Conservation (phyloP, 2,113 vertebrate genomes). For the Cygnus atratus region DNA sequence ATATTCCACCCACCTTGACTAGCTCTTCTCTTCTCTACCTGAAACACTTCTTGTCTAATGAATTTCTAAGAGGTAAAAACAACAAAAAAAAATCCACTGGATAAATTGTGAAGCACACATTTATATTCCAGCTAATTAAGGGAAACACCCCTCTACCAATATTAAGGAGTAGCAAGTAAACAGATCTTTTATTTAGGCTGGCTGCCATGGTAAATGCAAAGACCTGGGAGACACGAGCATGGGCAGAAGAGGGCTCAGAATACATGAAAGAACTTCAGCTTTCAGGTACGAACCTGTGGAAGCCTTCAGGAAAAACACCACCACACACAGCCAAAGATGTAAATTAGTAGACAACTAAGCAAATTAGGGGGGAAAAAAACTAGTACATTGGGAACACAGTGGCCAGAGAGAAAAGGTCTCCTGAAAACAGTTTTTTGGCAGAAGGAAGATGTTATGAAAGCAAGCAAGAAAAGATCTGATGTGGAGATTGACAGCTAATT, state of each 20-base stretch:
- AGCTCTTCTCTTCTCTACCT: background rate
- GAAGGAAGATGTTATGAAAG: background rate
- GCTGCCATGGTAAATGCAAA: too few relatives aligned
- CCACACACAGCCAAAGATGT: background rate
- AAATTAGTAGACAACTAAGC: background rate
- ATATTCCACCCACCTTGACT: background rate
- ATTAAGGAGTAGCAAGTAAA: background rate
- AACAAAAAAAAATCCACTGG: background rate
- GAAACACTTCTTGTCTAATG: background rate
- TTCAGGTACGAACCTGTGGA: background rate
- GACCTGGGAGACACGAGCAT: rapidly evolving
- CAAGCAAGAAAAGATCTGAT: background rate
- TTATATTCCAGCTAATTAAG: background rate
- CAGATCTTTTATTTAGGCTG: background rate
- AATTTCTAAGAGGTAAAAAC: background rate
- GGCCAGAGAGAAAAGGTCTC: background rate
- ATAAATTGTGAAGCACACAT: background rate
- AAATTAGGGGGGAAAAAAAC: background rate
- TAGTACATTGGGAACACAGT: background rate
- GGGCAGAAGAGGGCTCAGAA: background rate
- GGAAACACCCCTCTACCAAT: background rate
- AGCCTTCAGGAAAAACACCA: background rate
- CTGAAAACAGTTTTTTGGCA: background rate
- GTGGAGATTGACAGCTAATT: constrained; percentile 13
- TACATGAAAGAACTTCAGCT: background rate